These are phyloP conservation scores for Lophotriccus pileatus DNA, from an alignment of 2,797 vertebrate genomes.

Conservation along the genomic window DNA sequence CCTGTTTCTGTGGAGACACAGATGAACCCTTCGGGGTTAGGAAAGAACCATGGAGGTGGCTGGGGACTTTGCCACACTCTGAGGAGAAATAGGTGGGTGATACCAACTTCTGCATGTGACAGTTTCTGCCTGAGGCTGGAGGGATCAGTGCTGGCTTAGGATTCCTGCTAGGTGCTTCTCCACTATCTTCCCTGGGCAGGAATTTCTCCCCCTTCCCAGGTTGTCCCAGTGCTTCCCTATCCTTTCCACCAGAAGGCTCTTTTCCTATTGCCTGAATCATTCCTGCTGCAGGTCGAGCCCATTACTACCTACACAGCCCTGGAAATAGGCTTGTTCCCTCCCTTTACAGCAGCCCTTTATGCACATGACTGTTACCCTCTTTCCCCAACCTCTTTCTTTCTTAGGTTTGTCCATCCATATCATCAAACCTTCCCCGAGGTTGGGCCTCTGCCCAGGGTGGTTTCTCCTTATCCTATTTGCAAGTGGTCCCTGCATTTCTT, in stretches of 20 bases:
- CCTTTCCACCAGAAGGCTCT: neutral
- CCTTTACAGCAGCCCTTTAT: neutral
- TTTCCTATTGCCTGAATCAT: neutral
- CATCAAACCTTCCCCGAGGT: neutral
- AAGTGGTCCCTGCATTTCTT: neutral
- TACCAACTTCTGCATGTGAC: neutral
- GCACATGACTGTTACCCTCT: neutral
- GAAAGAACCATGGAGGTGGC: neutral
- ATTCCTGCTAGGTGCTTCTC: neutral
- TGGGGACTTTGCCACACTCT: neutral
- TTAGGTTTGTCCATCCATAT: neutral
- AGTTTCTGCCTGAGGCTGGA: neutral
- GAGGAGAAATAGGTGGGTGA: neutral
- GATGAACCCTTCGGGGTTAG: neutral
- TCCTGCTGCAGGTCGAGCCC: neutral
- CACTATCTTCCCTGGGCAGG: neutral
- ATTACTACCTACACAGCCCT: neutral
- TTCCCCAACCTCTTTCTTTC: neutral
- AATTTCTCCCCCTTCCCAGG: neutral
- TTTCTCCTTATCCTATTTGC: neutral
- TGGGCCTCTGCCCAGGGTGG: neutral
- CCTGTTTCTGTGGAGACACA: neutral
- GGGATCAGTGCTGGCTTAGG: neutral
- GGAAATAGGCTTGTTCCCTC: neutral
- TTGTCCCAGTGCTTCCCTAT: neutral